phyloP scores from a whole-genome alignment of 2,113 vertebrate species.

The Brienomyrus brachyistius region DNA sequence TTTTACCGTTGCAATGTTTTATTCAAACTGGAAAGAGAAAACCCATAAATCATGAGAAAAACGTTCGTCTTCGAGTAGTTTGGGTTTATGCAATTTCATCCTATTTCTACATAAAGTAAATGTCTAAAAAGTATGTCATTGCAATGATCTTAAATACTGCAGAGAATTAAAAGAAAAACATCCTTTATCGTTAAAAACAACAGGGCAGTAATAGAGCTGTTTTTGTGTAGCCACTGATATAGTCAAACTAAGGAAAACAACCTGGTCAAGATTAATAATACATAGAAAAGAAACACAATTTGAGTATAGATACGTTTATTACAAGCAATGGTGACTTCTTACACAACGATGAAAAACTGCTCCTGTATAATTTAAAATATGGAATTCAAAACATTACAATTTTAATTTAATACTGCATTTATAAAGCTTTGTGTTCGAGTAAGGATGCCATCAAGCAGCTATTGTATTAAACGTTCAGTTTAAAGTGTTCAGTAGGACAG shows the following conservation, averaged over 20 bases:
- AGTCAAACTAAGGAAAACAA: background rate
- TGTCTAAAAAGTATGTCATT: background rate
- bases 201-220: background rate
- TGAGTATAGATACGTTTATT: background rate
- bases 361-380: constrained; percentile 2
- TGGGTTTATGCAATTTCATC: background rate
- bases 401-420: background rate
- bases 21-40: background rate
- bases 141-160: background rate
- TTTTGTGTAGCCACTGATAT: background rate
- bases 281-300: background rate
- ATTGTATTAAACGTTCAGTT: background rate
- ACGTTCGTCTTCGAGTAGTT: background rate
- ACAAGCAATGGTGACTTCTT: background rate
- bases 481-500: constrained; percentile 13
- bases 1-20: background rate
- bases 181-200: background rate
- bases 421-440: background rate
- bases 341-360: background rate
- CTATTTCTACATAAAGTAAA: constrained; percentile 21
- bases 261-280: background rate
- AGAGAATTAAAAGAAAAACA: background rate
- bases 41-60: background rate
- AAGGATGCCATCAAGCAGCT: background rate
- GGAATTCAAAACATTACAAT: background rate